Evolutionary conservation across 2,113 vertebrate genomes (phyloP).

Genomic region (Rostratula benghalensis): DNA sequence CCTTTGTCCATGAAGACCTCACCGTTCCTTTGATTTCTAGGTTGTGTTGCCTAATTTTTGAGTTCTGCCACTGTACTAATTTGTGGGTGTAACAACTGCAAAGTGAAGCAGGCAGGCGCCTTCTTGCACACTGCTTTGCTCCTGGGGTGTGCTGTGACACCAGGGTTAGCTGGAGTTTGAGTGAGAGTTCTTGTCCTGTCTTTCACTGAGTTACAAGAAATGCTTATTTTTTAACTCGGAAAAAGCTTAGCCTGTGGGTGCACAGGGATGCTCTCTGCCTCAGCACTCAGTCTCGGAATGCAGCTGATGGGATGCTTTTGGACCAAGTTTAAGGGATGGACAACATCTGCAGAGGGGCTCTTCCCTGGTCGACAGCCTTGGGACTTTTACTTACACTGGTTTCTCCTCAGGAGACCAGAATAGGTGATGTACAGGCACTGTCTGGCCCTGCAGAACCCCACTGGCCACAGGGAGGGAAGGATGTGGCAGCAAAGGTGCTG

Average conservation of each 20-base stretch:
- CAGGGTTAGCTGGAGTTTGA: background rate
- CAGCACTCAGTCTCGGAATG: background rate
- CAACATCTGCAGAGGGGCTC: background rate
- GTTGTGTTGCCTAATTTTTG: background rate
- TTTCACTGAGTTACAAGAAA: background rate
- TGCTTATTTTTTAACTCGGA: background rate
- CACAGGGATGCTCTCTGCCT: background rate
- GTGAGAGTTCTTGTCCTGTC: background rate
- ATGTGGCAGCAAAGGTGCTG: background rate
- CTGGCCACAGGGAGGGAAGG: background rate
- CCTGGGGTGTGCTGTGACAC: rapidly evolving
- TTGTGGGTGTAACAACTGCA: rapidly evolving
- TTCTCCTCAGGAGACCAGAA: background rate
- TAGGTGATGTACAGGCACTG: background rate
- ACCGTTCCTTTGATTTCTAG: background rate
- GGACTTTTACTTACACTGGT: background rate
- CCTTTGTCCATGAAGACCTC: background rate
- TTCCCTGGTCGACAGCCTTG: background rate
- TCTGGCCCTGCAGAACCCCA: background rate
- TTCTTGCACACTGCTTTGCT: rapidly evolving
- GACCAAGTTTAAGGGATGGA: background rate
- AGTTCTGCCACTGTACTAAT: background rate
- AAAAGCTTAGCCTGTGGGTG: background rate
- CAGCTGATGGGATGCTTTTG: background rate
- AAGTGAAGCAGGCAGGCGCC: background rate